These are phyloP conservation scores for Lepus americanus DNA, from an alignment of 2,113 vertebrate genomes.

Conservation along the genomic window DNA sequence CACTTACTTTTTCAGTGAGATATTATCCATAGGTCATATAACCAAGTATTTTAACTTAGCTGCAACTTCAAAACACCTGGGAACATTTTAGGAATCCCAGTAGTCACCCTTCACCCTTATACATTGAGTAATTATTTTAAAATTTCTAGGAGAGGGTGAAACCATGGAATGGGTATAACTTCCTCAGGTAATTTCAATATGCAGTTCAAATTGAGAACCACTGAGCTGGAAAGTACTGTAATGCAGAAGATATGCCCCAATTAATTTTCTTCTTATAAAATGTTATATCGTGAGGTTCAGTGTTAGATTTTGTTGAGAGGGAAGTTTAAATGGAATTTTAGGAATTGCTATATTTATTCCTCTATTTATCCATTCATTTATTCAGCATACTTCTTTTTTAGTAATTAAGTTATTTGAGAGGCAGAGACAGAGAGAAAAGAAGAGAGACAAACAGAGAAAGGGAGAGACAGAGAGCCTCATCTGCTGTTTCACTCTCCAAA, in stretches of 20 bases:
- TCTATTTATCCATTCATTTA: neutral
- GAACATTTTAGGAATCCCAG: neutral
- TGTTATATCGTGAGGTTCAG: neutral
- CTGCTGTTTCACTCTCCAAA: no score
- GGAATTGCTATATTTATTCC: neutral
- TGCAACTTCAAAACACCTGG: neutral
- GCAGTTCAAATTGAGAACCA: constrained; percentile 26
- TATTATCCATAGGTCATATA: constrained; percentile 39
- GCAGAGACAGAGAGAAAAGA: no score
- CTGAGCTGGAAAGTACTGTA: neutral
- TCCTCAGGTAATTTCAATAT: constrained; percentile 31
- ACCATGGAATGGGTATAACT: constrained; percentile 1
- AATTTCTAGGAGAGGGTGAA: constrained; percentile 29
- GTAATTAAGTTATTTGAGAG: no score
- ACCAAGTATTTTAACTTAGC: neutral
- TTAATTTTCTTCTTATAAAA: constrained; percentile 30
- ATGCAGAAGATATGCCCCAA: neutral
- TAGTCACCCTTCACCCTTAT: neutral
- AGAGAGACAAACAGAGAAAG: no score
- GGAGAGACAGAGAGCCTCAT: no score
- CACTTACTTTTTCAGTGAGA: constrained; percentile 14
- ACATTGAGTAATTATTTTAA: neutral
- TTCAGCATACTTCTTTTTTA: neutral
- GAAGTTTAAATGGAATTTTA: neutral
- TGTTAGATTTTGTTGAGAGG: constrained; percentile 39